Conservation (phyloP, 2,113 vertebrate genomes). For the Monopterus albus region DNA sequence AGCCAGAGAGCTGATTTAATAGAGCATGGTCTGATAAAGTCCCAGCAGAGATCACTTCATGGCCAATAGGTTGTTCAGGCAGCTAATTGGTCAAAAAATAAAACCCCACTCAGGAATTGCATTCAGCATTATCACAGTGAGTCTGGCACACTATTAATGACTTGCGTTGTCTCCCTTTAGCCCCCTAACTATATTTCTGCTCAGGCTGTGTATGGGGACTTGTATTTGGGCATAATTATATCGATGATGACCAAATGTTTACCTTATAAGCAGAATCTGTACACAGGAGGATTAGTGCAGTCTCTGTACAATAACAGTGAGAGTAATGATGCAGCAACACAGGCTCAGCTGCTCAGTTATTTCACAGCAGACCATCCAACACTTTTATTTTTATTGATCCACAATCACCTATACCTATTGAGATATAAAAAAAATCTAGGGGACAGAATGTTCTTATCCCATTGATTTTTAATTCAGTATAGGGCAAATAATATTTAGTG, state of each 20-base stretch:
- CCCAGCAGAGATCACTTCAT: slow-evolving; percentile 75
- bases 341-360: slow-evolving; percentile 30
- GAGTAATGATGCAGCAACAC: slow-evolving; percentile 48
- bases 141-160: slow-evolving; percentile 69
- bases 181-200: slow-evolving; percentile 63
- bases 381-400: slow-evolving; percentile 24
- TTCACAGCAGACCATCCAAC: slow-evolving; percentile 20
- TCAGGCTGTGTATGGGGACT: slow-evolving; percentile 48
- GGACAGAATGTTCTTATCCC: not conserved
- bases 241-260: slow-evolving; percentile 75
- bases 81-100: slow-evolving; percentile 80
- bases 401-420: slow-evolving; percentile 20
- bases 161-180: slow-evolving; percentile 60
- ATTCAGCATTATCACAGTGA: slow-evolving; percentile 54
- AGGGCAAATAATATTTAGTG: slow-evolving; percentile 4
- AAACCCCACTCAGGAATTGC: slow-evolving; percentile 68
- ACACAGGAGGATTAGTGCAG: slow-evolving; percentile 56
- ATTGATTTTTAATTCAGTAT: slow-evolving; percentile 12
- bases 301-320: slow-evolving; percentile 22
- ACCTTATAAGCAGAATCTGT: slow-evolving; percentile 51
- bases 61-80: slow-evolving; percentile 72
- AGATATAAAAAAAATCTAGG: not conserved
- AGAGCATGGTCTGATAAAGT: slow-evolving; percentile 74
- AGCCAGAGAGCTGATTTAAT: slow-evolving; percentile 72
- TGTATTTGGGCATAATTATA: slow-evolving; percentile 68